These are phyloP conservation scores for Eospalax fontanierii DNA, from an alignment of 2,797 vertebrate species.

Conservation along the genomic window DNA sequence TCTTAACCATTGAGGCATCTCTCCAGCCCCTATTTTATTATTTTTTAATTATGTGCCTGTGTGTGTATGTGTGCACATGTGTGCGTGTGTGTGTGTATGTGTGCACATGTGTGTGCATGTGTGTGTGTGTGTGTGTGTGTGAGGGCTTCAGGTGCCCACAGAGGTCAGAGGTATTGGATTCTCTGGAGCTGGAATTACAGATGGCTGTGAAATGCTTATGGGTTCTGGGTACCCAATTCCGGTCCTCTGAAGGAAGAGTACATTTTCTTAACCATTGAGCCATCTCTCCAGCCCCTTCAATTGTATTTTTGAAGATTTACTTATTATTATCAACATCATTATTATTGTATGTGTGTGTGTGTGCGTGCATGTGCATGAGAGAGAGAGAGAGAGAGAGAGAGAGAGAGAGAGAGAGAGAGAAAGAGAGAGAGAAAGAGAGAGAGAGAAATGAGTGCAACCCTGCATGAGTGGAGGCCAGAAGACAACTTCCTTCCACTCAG, in stretches of 20 bases:
- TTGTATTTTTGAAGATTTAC: neutral
- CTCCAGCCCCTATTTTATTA: neutral
- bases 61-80: neutral
- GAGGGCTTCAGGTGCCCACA: neutral
- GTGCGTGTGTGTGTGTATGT: neutral
- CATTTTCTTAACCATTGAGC: neutral
- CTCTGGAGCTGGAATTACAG: neutral
- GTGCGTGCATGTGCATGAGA: too few species aligned
- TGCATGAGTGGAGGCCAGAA: neutral
- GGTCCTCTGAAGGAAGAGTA: neutral
- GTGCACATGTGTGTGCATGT: too few species aligned
- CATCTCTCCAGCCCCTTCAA: neutral
- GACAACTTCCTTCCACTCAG: neutral
- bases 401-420: neutral
- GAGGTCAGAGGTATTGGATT: neutral
- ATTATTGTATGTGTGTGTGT: neutral
- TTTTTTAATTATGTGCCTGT: neutral
- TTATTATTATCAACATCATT: neutral
- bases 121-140: neutral
- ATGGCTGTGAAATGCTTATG: neutral
- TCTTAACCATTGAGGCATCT: too few species aligned
- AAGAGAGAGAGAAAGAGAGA: neutral
- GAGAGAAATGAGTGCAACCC: neutral
- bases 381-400: neutral
- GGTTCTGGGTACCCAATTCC: neutral